phyloP scores from a whole-genome alignment of 2,888 invertebrate genomes.

The Idaea biselata region DNA sequence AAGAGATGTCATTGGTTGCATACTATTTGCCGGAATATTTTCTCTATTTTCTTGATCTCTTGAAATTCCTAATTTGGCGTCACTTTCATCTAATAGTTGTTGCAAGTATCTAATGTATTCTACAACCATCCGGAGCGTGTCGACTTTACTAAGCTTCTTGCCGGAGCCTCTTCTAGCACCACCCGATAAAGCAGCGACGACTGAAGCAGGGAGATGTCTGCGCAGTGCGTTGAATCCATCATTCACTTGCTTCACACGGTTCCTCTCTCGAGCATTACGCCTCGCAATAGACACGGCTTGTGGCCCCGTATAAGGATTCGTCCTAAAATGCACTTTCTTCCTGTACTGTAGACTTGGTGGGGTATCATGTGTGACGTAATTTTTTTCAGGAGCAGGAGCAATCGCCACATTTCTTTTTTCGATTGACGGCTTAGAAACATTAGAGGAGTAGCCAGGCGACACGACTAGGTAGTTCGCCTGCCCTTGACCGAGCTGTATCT shows the following conservation, averaged over 20 bases:
- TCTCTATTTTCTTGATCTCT: slow-evolving; percentile 71
- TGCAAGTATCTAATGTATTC: slow-evolving; percentile 94
- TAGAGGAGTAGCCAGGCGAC: slow-evolving; percentile 72
- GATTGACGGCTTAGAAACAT: slow-evolving; percentile 70
- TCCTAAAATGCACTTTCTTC: slow-evolving; percentile 87
- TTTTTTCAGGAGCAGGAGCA: slow-evolving; percentile 81
- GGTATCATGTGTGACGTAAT: slow-evolving; percentile 75
- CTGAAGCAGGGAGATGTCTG: slow-evolving; percentile 91
- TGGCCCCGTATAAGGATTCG: slow-evolving; percentile 82
- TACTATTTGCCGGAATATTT: slow-evolving; percentile 64
- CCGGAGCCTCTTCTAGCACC: slow-evolving; percentile 87
- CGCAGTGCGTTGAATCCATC: slow-evolving; percentile 94
- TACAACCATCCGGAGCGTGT: slow-evolving; percentile 93
- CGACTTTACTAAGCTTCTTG: slow-evolving; percentile 94
- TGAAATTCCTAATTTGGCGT: slow-evolving; percentile 79
- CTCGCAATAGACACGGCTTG: slow-evolving; percentile 93
- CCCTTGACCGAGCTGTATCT: slow-evolving; percentile 76
- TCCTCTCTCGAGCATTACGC: slow-evolving; percentile 95
- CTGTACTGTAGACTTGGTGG: slow-evolving; percentile 83
- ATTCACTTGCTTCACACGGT: slow-evolving; percentile 97
- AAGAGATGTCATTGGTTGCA: slow-evolving; percentile 66
- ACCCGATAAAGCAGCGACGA: slow-evolving; percentile 85
- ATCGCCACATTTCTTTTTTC: slow-evolving; percentile 79
- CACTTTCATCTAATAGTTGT: slow-evolving; percentile 87
- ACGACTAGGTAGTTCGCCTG: slow-evolving; percentile 83